Evolutionary conservation across 2,113 vertebrate genomes (phyloP).

Genomic region (Hippolais icterina): DNA sequence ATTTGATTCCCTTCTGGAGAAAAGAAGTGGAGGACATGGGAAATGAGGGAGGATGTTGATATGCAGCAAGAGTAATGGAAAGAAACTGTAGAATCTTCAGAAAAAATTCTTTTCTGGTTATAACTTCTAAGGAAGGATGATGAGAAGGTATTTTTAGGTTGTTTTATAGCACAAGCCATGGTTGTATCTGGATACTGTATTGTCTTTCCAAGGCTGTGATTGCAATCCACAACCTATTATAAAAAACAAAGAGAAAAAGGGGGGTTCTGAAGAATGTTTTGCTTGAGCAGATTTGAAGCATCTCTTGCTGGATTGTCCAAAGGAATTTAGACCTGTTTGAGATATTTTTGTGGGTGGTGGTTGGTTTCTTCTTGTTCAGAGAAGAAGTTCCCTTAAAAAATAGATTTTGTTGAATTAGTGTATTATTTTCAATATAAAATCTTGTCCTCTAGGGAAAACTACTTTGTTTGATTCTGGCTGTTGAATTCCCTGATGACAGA

Average conservation of each 20-base stretch:
- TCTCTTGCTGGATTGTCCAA: background rate
- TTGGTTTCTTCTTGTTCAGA: background rate
- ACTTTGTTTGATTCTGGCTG: background rate
- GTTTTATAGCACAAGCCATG: background rate
- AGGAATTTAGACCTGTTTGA: background rate
- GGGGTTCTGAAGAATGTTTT: background rate
- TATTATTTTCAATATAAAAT: background rate
- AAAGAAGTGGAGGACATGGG: background rate
- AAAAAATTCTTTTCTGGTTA: background rate
- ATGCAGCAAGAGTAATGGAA: background rate
- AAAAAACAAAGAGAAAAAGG: background rate
- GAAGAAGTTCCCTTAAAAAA: background rate
- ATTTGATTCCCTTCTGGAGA: background rate
- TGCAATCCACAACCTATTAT: background rate
- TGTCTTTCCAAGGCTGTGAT: background rate
- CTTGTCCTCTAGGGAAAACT: background rate
- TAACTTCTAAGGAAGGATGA: background rate
- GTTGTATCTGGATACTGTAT: background rate
- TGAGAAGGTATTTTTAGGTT: background rate
- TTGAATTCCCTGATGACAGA: background rate
- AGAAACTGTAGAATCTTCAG: background rate
- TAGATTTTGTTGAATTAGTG: background rate
- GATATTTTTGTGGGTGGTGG: background rate
- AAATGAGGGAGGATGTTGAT: background rate
- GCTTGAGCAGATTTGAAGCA: background rate